These are phyloP conservation scores for Phortica magna DNA, from an alignment of 2,888 invertebrate genomes.

Conservation along the genomic window DNA sequence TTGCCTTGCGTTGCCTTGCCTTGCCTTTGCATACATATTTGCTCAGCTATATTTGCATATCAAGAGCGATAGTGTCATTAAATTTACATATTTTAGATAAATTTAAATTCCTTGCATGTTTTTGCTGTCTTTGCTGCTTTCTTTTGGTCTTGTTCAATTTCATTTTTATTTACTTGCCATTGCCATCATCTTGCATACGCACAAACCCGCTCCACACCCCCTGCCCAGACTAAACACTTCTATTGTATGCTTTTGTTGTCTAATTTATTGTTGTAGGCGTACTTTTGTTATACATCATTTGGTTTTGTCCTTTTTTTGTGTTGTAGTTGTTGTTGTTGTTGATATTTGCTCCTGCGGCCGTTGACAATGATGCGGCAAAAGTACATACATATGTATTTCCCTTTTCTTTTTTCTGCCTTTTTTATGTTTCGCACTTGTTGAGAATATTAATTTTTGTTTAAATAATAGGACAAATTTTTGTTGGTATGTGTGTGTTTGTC, in stretches of 20 bases:
- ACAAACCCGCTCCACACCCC: background rate
- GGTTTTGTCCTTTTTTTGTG: slow-evolving; percentile 42
- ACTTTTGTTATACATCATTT: background rate
- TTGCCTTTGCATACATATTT: background rate
- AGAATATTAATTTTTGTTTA: slow-evolving; percentile 67
- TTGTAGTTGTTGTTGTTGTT: slow-evolving; percentile 57
- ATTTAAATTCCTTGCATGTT: slow-evolving; percentile 65
- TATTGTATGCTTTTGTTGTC: too few relatives aligned
- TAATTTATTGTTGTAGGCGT: background rate
- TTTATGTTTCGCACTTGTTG: slow-evolving; percentile 65
- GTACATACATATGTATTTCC: too few relatives aligned
- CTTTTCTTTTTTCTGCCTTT: slow-evolving; percentile 38
- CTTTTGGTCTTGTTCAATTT: slow-evolving; percentile 42
- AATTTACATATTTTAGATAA: slow-evolving; percentile 68
- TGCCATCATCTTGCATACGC: background rate
- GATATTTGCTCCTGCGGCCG: slow-evolving; percentile 50
- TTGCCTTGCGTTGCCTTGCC: slow-evolving; percentile 42
- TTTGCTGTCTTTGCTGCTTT: slow-evolving; percentile 30
- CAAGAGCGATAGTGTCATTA: slow-evolving; percentile 63
- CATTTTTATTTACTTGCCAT: slow-evolving; percentile 37
- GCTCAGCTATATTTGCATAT: slow-evolving; percentile 58
- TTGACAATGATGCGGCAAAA: background rate
- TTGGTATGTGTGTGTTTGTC: background rate
- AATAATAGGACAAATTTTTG: slow-evolving; percentile 54
- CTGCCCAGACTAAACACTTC: background rate